A percentile compares a stretch with the other conserved stretches of the same genome.
phyloP scores from a whole-genome alignment of 2,797 vertebrate species.

The Capromys pilorides region DNA sequence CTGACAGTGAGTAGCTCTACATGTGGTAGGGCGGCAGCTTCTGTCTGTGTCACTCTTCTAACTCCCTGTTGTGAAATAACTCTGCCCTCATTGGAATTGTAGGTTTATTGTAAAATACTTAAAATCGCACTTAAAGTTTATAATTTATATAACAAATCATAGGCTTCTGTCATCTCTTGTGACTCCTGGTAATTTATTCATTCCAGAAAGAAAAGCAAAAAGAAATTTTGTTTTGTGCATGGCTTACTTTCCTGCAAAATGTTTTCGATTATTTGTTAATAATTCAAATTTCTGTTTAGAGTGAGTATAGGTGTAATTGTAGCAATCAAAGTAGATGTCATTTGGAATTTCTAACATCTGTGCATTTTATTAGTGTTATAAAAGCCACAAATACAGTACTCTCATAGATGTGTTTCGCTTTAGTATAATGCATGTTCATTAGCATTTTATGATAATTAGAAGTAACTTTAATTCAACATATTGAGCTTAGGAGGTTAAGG shows the following conservation, averaged over 20 bases:
- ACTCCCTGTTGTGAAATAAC: slow-evolving; percentile 42
- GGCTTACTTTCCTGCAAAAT: neutral
- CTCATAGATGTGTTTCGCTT: neutral
- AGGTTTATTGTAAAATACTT: slow-evolving; percentile 7
- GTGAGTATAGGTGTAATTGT: neutral
- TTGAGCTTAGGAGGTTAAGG: neutral
- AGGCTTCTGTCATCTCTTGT: neutral
- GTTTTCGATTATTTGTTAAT: neutral
- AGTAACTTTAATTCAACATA: neutral
- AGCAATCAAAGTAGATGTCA: neutral
- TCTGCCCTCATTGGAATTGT: slow-evolving; percentile 53
- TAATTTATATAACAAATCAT: neutral
- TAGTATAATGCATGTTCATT: neutral
- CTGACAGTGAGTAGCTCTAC: slow-evolving; percentile 74
- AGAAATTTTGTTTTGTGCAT: neutral
- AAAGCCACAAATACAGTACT: neutral
- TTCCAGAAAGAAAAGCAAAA: neutral
- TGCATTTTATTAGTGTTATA: neutral
- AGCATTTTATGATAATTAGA: neutral
- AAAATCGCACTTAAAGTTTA: neutral
- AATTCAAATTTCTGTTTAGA: neutral
- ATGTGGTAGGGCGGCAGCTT: slow-evolving; percentile 43
- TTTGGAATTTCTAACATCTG: slow-evolving; percentile 27
- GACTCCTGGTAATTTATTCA: neutral
- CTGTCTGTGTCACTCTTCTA: slow-evolving; percentile 60